Base-by-base conservation (phyloP, 2,113 vertebrate species). In the Canis aureus region DNA sequence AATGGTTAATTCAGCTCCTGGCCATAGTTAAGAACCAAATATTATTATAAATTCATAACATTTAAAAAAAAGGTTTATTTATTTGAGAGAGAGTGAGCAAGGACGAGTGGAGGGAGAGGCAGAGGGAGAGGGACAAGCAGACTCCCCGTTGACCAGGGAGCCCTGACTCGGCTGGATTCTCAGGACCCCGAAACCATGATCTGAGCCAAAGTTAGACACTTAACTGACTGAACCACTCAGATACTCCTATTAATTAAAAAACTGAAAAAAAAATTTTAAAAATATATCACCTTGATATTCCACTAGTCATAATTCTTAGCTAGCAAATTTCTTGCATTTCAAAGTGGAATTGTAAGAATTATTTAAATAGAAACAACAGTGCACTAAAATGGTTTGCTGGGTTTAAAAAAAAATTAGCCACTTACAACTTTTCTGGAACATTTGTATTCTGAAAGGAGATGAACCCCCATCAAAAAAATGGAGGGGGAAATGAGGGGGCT, bases 381-480 rank as follows among this genome's bases (percentile, higher is more conserved):
- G 15, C 23, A 35, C 12, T 94, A 80, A 92, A 89, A 89, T 49
- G 53, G 66, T n/a, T 71, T 82, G 5, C 16, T 81, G 20, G 29
- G 43, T 81, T 73, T 51, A 76, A 76, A 49, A 76, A 49, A 76
- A 57, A 25, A 62, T 20, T 20, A 23, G 15, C 3, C 27, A 43
- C 32, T 89, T 53, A 60, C 3, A 87, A 73, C 22, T 83, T 66
- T 67, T 92, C 55, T 66, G 49, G 59, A 84, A 55, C 82, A 95
- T 59, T 93, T 83, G 49, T 71, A 69, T 81, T 96, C 80, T 76
- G 43, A 97, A 96, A 88, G 32, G 43, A 84, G 60, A 89, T 64
- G 71, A 51, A 32, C 11, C 3, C 12, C 20, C 79, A 69, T 51
- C 57, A 89, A 92, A 85, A 91, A 81, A 64, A 13, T 73, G 8